Evolutionary conservation across 2,113 vertebrate species (phyloP).

Genomic region (Cochlearius cochlearius): DNA sequence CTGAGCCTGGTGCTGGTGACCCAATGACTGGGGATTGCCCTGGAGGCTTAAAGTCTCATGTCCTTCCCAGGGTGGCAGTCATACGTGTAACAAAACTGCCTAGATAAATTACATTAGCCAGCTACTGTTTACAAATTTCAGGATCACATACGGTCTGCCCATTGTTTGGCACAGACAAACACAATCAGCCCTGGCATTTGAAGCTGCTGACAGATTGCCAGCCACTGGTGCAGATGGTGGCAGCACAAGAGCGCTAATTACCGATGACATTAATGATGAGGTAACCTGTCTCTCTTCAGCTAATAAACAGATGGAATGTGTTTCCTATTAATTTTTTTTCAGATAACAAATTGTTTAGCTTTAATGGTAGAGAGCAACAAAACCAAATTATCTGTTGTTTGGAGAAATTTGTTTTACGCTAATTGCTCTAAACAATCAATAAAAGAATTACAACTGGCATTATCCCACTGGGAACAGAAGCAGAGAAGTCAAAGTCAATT

Average conservation of each 20-base stretch:
- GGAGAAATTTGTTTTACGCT: conserved; percentile 58
- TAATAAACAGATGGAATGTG: conserved; percentile 55
- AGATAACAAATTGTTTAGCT: conserved; percentile 57
- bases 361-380: conserved; percentile 11
- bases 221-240: not conserved
- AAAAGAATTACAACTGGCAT: conserved; percentile 46
- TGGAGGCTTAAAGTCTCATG: conserved; percentile 57
- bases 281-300: conserved; percentile 37
- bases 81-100: conserved; percentile 4
- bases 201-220: conserved; percentile 37
- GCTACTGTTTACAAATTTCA: conserved; percentile 10
- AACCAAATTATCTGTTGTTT: conserved; percentile 47
- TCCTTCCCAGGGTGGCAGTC: conserved; percentile 1
- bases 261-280: conserved; percentile 61
- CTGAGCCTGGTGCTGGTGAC: conserved; percentile 24
- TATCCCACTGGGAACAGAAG: conserved; percentile 46
- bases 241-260: conserved; percentile 36
- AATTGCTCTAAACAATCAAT: conserved; percentile 63
- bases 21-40: conserved; percentile 21
- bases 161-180: not conserved
- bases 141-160: not conserved
- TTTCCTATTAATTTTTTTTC: conserved; percentile 34
- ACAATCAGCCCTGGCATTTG: not conserved
- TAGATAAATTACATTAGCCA: conserved; percentile 16
- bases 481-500: conserved; percentile 68